Conservation (phyloP, 1,140 invertebrate species). For the Schlechtendalia chinensis region DNA sequence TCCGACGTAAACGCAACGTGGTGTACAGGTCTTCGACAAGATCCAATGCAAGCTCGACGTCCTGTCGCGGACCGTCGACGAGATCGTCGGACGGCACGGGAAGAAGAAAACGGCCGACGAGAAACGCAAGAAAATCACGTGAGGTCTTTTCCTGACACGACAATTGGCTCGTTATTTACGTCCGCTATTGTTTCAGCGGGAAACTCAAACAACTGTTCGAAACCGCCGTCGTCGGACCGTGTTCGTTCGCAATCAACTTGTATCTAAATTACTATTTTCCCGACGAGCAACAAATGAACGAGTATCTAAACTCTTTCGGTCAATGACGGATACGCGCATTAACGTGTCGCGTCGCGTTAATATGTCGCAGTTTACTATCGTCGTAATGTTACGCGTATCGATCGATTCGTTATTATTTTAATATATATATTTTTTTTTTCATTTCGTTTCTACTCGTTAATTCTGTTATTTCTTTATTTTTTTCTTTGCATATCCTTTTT, state of each 20-base stretch:
- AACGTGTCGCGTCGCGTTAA: too few relatives aligned
- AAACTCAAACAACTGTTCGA: neutral
- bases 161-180: too few relatives aligned
- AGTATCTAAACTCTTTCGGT: neutral
- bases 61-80: neutral
- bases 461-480: too few relatives aligned
- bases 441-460: too few relatives aligned
- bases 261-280: conserved; percentile 46
- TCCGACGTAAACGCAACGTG: too few relatives aligned
- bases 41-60: conserved; percentile 23
- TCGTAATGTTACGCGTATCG: too few relatives aligned
- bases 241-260: conserved; percentile 28
- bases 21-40: conserved; percentile 30
- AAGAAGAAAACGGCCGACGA: neutral
- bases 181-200: conserved; percentile 27
- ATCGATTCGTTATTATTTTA: too few relatives aligned
- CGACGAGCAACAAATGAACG: neutral
- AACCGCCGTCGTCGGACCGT: neutral
- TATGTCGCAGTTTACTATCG: too few relatives aligned
- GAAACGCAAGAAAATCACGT: conserved; percentile 32
- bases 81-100: neutral
- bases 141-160: too few relatives aligned
- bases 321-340: too few relatives aligned
- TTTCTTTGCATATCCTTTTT: too few relatives aligned
- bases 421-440: too few relatives aligned